Evolutionary conservation across 2,113 vertebrate genomes (phyloP), one percentile per base, ranked within the genome.

Genomic region (Colius striatus): DNA sequence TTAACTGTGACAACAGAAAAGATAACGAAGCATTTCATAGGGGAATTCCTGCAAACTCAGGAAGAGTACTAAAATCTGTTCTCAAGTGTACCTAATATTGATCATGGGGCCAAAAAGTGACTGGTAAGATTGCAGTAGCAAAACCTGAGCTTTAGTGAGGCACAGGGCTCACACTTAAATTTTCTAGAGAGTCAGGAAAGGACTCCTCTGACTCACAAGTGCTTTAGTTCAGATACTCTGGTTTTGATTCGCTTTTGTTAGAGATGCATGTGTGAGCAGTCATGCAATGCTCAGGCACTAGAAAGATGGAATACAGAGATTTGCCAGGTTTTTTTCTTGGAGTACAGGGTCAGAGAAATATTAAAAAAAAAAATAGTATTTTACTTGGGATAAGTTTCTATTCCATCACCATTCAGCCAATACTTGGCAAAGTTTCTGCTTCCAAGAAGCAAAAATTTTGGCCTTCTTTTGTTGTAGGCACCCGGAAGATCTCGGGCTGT

Each of bases 201-300:
- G 19, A 66, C 5, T 1, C 1, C 4, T 87, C 50, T 60, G 79
- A 55, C 22, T 84, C 54, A 3, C 25, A 72, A 62, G 8, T 30
- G 10, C 14, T 89, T 34, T 65, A 54, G 58, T 53, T 13, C 26
- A 73, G 6, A 9, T 43, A 41, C 48, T 43, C 11, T 53, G 11
- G 53, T 77, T 72, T 51, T 2, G 5, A 68, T 10, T 4, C 8
- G 1, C 12, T 87, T 45, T 27, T 55, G 3, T 62, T 57, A 48
- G 7, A 73, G 13, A 22, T 16, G 5, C 15, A 5, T 30, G 12
- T 3, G 2, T 23, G 8, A n/a, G 23, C 0, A 1, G 17, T 81
- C 25, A 77, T 23, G 8, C 48, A 51, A 66, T 30, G 16, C 4
- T 55, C 5, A 21, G 29, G 17, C 4, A 29, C 11, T 41, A 9